A percentile compares a stretch with the other conserved stretches of the same genome.
Conservation (phyloP, 2,797 vertebrate species). For the Spheniscus humboldti region DNA sequence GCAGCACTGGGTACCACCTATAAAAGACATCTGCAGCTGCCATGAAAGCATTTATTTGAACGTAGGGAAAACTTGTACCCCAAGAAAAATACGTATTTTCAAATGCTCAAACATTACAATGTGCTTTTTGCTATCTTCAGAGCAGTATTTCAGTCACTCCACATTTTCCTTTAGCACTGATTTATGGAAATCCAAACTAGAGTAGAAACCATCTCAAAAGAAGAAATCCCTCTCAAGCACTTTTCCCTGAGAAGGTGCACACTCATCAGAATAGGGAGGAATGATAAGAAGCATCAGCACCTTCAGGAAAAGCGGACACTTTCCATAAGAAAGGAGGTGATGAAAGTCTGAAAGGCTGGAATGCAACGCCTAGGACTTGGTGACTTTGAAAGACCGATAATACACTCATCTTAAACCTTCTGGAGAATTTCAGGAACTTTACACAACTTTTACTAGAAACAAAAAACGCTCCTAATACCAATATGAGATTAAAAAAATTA, state of each 20-base stretch:
- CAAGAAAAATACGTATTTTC: neutral
- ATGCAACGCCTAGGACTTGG: neutral
- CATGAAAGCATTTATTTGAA: neutral
- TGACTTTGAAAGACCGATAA: neutral
- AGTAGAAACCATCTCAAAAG: neutral
- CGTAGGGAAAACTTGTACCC: neutral
- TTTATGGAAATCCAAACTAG: slow-evolving; percentile 14
- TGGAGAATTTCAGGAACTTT: neutral
- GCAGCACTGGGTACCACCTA: neutral
- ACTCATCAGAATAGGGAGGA: slow-evolving; percentile 7
- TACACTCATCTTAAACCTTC: neutral
- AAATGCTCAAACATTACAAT: neutral
- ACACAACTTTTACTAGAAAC: neutral
- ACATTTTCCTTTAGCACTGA: neutral
- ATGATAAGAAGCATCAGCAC: neutral
- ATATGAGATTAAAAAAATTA: neutral
- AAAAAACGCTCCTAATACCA: neutral
- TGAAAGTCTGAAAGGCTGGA: neutral
- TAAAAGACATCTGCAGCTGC: neutral
- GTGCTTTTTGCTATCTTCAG: neutral
- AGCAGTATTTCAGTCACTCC: neutral
- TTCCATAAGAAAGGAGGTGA: neutral
- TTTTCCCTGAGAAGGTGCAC: neutral
- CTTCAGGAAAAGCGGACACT: slow-evolving; percentile 2
- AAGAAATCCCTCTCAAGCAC: neutral